Base-by-base conservation (phyloP, 30 jellyfish, hydroid and myxozoan species). In the Turritopsis dohrnii region DNA sequence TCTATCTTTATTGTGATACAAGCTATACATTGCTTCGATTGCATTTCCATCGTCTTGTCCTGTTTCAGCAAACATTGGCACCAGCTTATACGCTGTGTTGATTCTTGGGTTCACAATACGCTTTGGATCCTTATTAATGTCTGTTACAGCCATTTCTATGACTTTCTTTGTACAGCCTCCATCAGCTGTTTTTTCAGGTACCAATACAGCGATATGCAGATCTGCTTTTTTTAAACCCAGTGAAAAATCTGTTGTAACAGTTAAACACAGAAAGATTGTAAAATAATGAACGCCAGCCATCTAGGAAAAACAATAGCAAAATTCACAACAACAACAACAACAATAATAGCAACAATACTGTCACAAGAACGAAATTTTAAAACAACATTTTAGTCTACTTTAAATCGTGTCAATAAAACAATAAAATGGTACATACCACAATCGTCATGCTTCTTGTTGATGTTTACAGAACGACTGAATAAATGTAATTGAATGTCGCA, bases 21-120 rank as follows among this genome's bases (percentile, higher is more conserved):
- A 69, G 77, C 30, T 69, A 69, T n/a, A 69, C 77, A 69, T 23
- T n/a, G 77, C 77, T 69, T 69, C 77, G 77, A 69, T 69, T 0
- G 77, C 77, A 19, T 69, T 69, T 69, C 77, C 77, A 69, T 23
- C 4, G 31, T 69, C 77, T 69, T 69, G 31, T n/a, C 30, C 77
- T 23, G 30, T 27, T 69, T n/a, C 77, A n/a, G 77, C 77, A 69
- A 27, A n/a, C 7, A 17, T 8, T 8, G 77, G 77, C 17, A 19
- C 22, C 9, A 69, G 77, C 77, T 19, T 69, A 19, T 69, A 69
- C 30, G 77, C 19, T 23, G 28, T 1, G 22, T 69, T 69, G 28
- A 69, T 16, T 41, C 60, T 41, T 41, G 60, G 60, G 60, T 41
- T 41, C 16, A 27, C 30, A 27, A 69, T 69, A 19, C 28, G 30